Base-by-base conservation (phyloP, 2,113 vertebrate genomes). In the Holacanthus passer region DNA sequence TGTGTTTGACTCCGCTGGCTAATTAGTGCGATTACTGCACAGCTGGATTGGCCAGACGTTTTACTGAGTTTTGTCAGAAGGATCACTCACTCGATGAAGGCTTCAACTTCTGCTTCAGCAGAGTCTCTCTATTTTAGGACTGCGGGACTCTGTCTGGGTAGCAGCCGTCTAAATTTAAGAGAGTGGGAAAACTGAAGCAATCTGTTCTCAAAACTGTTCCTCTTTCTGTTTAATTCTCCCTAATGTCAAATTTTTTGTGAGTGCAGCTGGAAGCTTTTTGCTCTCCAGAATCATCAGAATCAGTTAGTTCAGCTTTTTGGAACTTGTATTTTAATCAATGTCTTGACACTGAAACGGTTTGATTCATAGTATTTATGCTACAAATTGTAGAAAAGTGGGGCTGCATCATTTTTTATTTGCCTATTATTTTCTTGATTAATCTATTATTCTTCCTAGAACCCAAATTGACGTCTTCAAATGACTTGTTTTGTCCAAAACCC, bases 1-100 rank as follows among this genome's bases (percentile, higher is more conserved):
- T 55, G 90, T 93, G 94, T 96, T 97, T 94, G 94, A 96, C 94
- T 93, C 89, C 90, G 88, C 95, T 87, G 95, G 96, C 96, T 99
- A 98, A 99, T 99, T 99, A 99, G 97, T 98, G 93, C 96, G 96
- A 98, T 99, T 98, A 98, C 94, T 96, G 95, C 93, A 88, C 96
- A 96, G 97, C 96, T 97, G 97, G 96, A 91, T 97, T 96, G 95
- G 95, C 95, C 94, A 95, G 96, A 96, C 96, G 92, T 94, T 96
- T 96, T 95, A 93, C 82, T 88, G 94, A 90, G 94, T 93, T 96
- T 95, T 96, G 96, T 98, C 96, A 96, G 96, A 98, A 96, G 97
- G 96, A 96, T 98, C 96, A 97, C 93, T 95, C 94, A 94, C 95
- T 94, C 84, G 82, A 91, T 86, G 94, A 96, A 95, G 96, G 94